Evolutionary conservation across 2,888 invertebrate species (phyloP).

Genomic region (Cordilura impudica): DNA sequence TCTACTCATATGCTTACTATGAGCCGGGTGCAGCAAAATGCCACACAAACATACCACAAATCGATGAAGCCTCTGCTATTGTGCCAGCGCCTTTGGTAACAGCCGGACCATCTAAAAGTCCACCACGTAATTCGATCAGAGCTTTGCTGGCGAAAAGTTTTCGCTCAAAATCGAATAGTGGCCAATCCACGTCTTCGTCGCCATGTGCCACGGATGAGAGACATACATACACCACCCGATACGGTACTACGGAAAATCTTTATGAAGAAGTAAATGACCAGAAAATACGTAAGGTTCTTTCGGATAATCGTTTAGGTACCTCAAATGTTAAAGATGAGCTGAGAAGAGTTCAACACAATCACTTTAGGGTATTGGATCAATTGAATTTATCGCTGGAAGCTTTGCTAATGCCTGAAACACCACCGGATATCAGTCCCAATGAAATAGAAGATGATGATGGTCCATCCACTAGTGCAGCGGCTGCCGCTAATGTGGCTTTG

Average conservation of each 20-base stretch:
- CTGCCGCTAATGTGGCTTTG: conserved; percentile 54
- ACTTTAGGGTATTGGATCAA: conserved; percentile 90
- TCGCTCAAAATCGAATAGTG: conserved; percentile 73
- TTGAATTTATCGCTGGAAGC: conserved; percentile 92
- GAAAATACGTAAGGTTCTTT: conserved; percentile 77
- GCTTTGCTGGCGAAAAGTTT: conserved; percentile 76
- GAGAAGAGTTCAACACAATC: conserved; percentile 88
- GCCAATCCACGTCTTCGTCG: conserved; percentile 72
- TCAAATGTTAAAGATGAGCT: conserved; percentile 90
- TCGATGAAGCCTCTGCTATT: conserved; percentile 68
- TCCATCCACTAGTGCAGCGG: conserved; percentile 61
- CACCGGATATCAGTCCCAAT: conserved; percentile 78
- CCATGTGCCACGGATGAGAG: conserved; percentile 73
- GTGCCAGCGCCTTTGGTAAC: conserved; percentile 59
- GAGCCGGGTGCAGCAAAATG: conserved; percentile 83
- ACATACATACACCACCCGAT: conserved; percentile 87
- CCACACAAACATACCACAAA: conserved; percentile 81
- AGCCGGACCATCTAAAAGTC: conserved; percentile 74
- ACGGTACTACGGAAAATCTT: conserved; percentile 86
- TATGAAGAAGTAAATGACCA: conserved; percentile 78
- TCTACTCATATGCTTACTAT: conserved; percentile 91
- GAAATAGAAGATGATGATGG: conserved; percentile 80
- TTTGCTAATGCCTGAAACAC: conserved; percentile 89
- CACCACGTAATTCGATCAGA: conserved; percentile 76
- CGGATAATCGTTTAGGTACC: conserved; percentile 81